Conservation (phyloP, 1,140 invertebrate species). For the Cyphomyrmex costatus region DNA sequence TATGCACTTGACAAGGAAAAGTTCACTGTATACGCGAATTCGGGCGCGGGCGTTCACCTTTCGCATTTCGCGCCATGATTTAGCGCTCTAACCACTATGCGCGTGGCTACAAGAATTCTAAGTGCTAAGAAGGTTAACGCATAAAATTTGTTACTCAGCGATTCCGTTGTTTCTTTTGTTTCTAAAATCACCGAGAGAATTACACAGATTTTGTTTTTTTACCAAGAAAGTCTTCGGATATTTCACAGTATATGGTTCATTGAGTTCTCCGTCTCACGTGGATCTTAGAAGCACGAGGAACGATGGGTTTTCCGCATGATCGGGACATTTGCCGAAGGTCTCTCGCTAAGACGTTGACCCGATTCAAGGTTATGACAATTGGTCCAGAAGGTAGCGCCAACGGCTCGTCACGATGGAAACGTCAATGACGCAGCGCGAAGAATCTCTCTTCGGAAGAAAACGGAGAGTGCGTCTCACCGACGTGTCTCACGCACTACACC, state of each 20-base stretch:
- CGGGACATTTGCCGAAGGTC: neutral
- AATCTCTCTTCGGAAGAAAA: conserved; percentile 17
- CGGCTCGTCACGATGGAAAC: conserved; percentile 9
- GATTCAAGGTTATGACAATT: conserved; percentile 55
- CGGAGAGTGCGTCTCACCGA: conserved; percentile 28
- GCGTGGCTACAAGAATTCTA: neutral
- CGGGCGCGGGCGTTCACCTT: conserved; percentile 36
- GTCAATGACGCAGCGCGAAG: conserved; percentile 42
- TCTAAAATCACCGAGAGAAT: neutral
- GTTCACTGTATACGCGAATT: conserved; percentile 34
- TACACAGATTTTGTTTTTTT: neutral
- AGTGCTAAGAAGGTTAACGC: neutral
- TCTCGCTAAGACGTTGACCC: neutral
- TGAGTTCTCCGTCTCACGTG: neutral
- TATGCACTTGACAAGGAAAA: conserved; percentile 4
- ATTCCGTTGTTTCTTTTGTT: neutral
- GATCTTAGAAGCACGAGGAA: neutral
- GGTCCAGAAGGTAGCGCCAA: conserved; percentile 55
- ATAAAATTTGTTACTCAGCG: neutral
- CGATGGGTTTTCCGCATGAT: neutral
- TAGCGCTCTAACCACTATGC: neutral
- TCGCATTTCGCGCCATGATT: conserved; percentile 52
- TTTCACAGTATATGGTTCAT: neutral
- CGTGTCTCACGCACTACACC: conserved; percentile 39
- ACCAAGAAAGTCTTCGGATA: neutral